A percentile compares a stretch with the other conserved stretches of the same genome.
Conservation (phyloP, 2,888 invertebrate genomes). For the Poecilus cupreus region DNA sequence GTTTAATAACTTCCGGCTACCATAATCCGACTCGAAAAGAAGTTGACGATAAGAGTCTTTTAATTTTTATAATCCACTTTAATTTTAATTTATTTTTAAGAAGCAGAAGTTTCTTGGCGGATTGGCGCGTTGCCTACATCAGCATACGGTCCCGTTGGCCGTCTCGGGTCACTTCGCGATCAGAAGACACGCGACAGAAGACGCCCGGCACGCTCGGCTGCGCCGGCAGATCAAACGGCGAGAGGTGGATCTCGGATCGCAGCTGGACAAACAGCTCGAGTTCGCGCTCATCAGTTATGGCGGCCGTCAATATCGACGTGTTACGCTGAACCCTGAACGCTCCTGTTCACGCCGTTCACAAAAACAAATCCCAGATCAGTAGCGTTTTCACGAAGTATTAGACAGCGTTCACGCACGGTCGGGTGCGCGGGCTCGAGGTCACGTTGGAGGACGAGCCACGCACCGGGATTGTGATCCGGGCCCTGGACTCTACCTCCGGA, state of each 20-base stretch:
- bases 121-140: background rate
- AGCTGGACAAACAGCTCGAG: conserved; percentile 29
- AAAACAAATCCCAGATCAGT: conserved; percentile 48
- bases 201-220: background rate
- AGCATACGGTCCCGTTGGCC: background rate
- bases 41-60: conserved; percentile 49
- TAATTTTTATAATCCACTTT: conserved; percentile 51
- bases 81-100: conserved; percentile 51
- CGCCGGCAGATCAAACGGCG: conserved; percentile 21
- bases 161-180: background rate
- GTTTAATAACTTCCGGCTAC: conserved; percentile 50
- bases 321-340: conserved; percentile 1
- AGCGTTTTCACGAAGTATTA: conserved; percentile 54
- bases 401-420: conserved; percentile 44
- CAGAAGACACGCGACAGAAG: background rate
- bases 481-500: background rate
- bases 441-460: background rate
- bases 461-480: background rate
- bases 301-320: conserved; percentile 38
- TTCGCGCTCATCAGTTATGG: background rate
- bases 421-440: background rate
- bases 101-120: background rate
- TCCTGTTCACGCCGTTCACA: background rate
- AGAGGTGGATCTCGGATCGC: background rate
- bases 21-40: conserved; percentile 45